A percentile compares a stretch with the other conserved stretches of the same genome.
Conservation (phyloP, 2,888 invertebrate species). For the Neoitamus cyanurus region DNA sequence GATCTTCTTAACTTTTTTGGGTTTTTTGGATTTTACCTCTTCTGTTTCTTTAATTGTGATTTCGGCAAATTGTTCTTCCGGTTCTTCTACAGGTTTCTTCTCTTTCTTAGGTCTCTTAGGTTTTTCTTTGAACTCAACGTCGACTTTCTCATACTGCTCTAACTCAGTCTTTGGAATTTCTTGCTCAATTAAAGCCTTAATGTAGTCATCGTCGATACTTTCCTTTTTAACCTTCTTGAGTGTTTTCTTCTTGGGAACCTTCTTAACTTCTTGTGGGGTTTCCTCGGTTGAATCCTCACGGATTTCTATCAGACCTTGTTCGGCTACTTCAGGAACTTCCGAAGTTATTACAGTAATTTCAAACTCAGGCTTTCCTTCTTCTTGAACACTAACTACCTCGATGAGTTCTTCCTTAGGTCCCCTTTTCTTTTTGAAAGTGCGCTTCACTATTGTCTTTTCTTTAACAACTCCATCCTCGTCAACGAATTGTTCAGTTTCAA, state of each 20-base stretch:
- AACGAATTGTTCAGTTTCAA: slow-evolving; percentile 56
- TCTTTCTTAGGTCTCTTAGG: slow-evolving; percentile 35
- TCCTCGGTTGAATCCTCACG: slow-evolving; percentile 63
- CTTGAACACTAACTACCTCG: slow-evolving; percentile 66
- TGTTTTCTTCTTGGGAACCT: slow-evolving; percentile 60
- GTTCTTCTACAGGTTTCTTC: background rate
- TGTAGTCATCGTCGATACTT: slow-evolving; percentile 62
- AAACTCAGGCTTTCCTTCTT: slow-evolving; percentile 63
- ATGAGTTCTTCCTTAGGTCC: slow-evolving; percentile 67
- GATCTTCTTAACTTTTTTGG: slow-evolving; percentile 60
- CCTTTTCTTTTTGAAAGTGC: slow-evolving; percentile 66
- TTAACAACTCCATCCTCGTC: slow-evolving; percentile 61
- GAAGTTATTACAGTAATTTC: slow-evolving; percentile 63
- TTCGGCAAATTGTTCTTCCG: slow-evolving; percentile 6
- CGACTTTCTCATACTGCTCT: slow-evolving; percentile 66
- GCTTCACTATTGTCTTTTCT: slow-evolving; percentile 65
- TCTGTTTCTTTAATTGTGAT: slow-evolving; percentile 55
- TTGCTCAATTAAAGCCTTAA: slow-evolving; percentile 62
- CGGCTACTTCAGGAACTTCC: slow-evolving; percentile 54
- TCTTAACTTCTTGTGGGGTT: slow-evolving; percentile 57
- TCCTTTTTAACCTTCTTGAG: slow-evolving; percentile 55
- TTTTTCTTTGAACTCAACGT: slow-evolving; percentile 56
- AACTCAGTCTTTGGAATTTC: slow-evolving; percentile 65
- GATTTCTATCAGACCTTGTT: slow-evolving; percentile 53
- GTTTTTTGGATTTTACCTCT: slow-evolving; percentile 55